Evolutionary conservation across 92 coral and sea anemone genomes (phyloP).

Genomic region (Epizoanthus rinbou): DNA sequence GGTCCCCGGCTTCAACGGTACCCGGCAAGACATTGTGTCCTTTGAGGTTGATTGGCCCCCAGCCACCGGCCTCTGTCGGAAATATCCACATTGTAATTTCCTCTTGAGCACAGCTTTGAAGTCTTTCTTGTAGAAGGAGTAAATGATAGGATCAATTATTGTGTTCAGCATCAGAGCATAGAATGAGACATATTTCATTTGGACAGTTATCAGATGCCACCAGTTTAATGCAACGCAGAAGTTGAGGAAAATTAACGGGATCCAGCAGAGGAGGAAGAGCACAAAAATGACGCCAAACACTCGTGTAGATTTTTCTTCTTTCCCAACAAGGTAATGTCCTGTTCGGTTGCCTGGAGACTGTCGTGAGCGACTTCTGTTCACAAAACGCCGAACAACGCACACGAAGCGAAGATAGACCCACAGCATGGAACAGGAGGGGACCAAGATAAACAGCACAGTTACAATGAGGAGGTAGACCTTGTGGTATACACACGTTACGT

Average conservation of each 20-base stretch:
- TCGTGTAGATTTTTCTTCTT: conserved; percentile 71
- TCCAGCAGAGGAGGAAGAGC: conserved; percentile 76
- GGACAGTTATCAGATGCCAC: conserved; percentile 54
- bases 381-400: conserved; percentile 64
- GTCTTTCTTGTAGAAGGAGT: conserved; percentile 72
- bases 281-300: conserved; percentile 79
- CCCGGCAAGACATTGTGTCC: background rate
- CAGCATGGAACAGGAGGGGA: conserved; percentile 67
- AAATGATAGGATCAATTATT: conserved; percentile 74
- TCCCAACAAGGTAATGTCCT: conserved; percentile 70
- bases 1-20: background rate
- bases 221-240: conserved; percentile 63
- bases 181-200: conserved; percentile 62
- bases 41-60: background rate
- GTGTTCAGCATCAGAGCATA: conserved; percentile 78
- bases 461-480: conserved; percentile 59
- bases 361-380: conserved; percentile 53
- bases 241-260: conserved; percentile 81
- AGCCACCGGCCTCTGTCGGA: background rate
- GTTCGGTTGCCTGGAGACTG: conserved; percentile 64
- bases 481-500: conserved; percentile 49
- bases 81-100: background rate
- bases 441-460: conserved; percentile 55
- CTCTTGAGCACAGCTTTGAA: conserved; percentile 46
- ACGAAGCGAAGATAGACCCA: conserved; percentile 66